Base-by-base conservation (phyloP, 2,888 invertebrate genomes). In the Lypha dubia region DNA sequence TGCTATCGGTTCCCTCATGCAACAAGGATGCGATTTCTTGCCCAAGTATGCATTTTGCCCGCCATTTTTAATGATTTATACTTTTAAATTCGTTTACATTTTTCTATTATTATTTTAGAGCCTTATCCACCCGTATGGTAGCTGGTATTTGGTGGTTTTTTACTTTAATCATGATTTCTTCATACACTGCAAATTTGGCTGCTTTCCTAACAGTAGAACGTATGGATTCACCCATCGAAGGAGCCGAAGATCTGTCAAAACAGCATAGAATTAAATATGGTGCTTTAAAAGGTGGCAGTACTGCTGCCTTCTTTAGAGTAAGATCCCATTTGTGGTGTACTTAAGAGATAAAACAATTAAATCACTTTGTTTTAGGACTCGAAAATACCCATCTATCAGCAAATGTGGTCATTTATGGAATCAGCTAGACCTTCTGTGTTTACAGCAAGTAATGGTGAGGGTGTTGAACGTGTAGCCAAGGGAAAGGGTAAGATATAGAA, bases 251-350 rank as follows among this genome's bases (percentile, higher is more conserved):
- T 92, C 94, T 99, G 70, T 97, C 98, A 28, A 97, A 97, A 90
- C 99, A 99, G 93, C 98, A 97, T 0, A 97, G 97, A 92, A 99
- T 99, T 88, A 98, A 98, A 91, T 99, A 99, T 91, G 99, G 99
- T 0, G 97, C 97, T 7, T 93, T 98, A n/a, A 94, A 94, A 86
- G 97, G 97, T 53, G 99, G 99, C 67, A 97, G 98, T 0, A 99
- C 99, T 0, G 96, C 96, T 56, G 95, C 96, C 11, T 99, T 99
- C 93, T 99, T 99, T 91, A 94, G 97, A 93, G 99, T 98, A 87
- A 86, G 67, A n/a, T 53, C 0, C 5, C 46, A 1, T 17, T 28
- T 32, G 1, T n/a, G 1, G 3, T 13, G 4, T 11, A 44, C 0
- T 13, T 28, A 4, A 28, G 0, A 51, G 0, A 13, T 28, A 0